phyloP scores from a whole-genome alignment of 2,797 vertebrate species.

The Australoheros facetus region DNA sequence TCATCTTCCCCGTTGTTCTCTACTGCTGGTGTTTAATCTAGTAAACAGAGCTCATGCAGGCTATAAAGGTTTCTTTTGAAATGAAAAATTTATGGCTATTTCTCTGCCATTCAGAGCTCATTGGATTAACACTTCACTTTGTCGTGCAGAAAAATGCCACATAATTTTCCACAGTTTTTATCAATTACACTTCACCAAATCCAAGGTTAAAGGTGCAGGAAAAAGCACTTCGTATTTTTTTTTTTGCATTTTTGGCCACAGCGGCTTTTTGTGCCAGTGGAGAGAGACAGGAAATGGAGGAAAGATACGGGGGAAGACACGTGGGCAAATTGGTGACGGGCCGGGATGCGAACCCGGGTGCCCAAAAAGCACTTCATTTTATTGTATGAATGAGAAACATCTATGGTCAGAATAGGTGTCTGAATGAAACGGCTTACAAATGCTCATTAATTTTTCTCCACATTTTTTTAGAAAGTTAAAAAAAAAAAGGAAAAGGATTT shows the following conservation, averaged over 20 bases:
- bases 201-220: background rate
- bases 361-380: background rate
- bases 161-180: no score
- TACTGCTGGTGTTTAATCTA: background rate
- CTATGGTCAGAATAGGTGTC: background rate
- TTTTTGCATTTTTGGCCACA: no score
- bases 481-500: background rate
- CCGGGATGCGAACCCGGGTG: no score
- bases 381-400: background rate
- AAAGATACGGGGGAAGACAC: no score
- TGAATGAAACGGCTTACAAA: background rate
- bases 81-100: background rate
- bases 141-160: no score
- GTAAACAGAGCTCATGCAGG: background rate
- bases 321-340: no score
- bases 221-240: background rate
- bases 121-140: background rate
- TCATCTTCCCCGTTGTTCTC: background rate
- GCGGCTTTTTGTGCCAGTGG: no score
- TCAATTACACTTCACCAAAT: background rate
- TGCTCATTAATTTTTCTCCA: background rate
- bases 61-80: background rate
- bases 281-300: no score
- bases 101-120: background rate
- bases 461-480: background rate